phyloP scores from a whole-genome alignment of 2,113 vertebrate genomes.

The Kryptolebias marmoratus region DNA sequence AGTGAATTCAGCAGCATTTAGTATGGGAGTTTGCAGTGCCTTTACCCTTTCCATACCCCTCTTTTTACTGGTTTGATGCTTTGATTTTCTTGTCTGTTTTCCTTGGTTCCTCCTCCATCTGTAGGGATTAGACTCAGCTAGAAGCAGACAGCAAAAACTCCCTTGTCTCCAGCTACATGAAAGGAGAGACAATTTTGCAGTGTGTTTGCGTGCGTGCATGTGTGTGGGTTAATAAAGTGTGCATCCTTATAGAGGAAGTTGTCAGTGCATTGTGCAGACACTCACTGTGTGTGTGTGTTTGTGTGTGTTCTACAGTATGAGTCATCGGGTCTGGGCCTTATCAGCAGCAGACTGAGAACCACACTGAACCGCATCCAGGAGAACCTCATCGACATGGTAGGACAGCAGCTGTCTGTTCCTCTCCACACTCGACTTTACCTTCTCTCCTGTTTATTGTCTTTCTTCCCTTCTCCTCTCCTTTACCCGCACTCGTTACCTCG shows the following conservation, averaged over 20 bases:
- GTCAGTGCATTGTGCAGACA: slow-evolving; percentile 17
- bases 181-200: slow-evolving; percentile 25
- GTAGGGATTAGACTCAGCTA: slow-evolving; percentile 25
- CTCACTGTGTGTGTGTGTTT: slow-evolving; percentile 39
- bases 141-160: slow-evolving; percentile 37
- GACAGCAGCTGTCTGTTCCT: slow-evolving; percentile 52
- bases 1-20: slow-evolving; percentile 38
- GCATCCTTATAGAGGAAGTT: slow-evolving; percentile 21
- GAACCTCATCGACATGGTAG: slow-evolving; percentile 95
- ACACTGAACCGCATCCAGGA: slow-evolving; percentile 97
- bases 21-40: slow-evolving; percentile 43
- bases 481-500: slow-evolving; percentile 25
- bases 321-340: slow-evolving; percentile 93
- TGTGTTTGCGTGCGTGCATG: slow-evolving; percentile 2
- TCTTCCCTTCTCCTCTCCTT: slow-evolving; percentile 14
- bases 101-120: slow-evolving; percentile 24
- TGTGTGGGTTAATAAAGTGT: slow-evolving; percentile 35
- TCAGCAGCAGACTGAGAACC: slow-evolving; percentile 95
- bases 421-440: slow-evolving; percentile 2
- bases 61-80: slow-evolving; percentile 25
- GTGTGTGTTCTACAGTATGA: slow-evolving; percentile 87
- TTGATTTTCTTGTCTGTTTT: slow-evolving; percentile 30
- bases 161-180: slow-evolving; percentile 25
- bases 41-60: neutral
- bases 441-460: slow-evolving; percentile 11